Evolutionary conservation across 2,113 vertebrate genomes (phyloP).

Genomic region (Phoxinus phoxinus): DNA sequence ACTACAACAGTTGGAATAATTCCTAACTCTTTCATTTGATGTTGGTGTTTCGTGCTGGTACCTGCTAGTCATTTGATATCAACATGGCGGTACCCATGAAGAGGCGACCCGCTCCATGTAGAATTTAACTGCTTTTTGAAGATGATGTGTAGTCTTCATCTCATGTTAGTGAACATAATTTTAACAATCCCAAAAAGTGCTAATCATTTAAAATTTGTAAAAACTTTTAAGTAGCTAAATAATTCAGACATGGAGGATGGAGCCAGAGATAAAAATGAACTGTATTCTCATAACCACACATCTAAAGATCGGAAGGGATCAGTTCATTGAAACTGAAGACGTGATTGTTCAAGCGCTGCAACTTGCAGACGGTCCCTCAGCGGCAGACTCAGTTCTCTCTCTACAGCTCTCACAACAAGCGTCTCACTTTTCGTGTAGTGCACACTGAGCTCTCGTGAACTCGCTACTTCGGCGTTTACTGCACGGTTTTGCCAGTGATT

Average conservation of each 20-base stretch:
- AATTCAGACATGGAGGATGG: background rate
- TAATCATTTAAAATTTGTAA: background rate
- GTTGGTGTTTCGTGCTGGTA: background rate
- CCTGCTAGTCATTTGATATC: background rate
- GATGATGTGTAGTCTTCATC: background rate
- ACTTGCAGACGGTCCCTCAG: slow-evolving; percentile 51
- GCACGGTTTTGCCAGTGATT: background rate
- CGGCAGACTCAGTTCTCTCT: background rate
- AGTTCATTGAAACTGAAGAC: slow-evolving; percentile 1
- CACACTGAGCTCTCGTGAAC: slow-evolving; percentile 13
- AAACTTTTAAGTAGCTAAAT: background rate
- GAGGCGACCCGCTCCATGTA: background rate
- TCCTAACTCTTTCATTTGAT: background rate
- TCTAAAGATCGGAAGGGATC: slow-evolving; percentile 9
- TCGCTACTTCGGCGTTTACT: slow-evolving; percentile 6
- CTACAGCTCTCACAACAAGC: background rate
- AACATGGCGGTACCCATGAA: background rate
- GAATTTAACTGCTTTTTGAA: background rate
- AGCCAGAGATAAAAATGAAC: background rate
- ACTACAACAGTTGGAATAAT: background rate
- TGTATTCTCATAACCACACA: background rate
- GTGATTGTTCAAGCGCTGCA: slow-evolving; percentile 3
- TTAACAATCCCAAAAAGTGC: background rate
- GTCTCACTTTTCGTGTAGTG: slow-evolving; percentile 29
- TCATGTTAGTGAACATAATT: background rate